These are phyloP conservation scores for Uropetala carovei DNA, from an alignment of 2,888 invertebrate species.

Conservation along the genomic window DNA sequence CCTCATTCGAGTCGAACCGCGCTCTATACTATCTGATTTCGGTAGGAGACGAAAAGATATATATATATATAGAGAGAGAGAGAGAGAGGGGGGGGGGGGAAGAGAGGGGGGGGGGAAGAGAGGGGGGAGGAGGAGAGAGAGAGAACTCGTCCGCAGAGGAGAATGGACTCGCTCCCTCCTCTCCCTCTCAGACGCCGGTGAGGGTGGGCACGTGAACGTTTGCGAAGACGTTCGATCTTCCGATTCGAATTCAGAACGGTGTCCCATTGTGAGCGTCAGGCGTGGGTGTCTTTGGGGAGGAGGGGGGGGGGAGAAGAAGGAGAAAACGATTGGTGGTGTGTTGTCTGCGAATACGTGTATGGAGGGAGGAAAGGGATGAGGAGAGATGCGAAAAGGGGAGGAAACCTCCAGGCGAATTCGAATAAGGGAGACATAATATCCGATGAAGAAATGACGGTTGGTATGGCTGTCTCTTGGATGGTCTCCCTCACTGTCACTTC, in stretches of 20 bases:
- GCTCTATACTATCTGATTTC: neutral
- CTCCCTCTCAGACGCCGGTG: too few species aligned
- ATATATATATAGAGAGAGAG: too few species aligned
- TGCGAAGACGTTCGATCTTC: constrained; percentile 21
- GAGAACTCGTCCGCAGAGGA: neutral
- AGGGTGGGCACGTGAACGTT: constrained; percentile 17
- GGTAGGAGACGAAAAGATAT: neutral
- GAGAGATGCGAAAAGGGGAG: neutral
- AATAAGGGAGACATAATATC: constrained; percentile 33
- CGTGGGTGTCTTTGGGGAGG: too few species aligned
- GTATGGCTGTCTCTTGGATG: constrained; percentile 28
- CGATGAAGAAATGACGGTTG: constrained; percentile 29
- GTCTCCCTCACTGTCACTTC: neutral
- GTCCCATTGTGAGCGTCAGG: constrained; percentile 13
- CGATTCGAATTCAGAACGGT: constrained; percentile 44
- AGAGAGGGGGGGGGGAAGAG: too few species aligned
- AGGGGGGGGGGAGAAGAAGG: neutral
- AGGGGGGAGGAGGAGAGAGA: too few species aligned
- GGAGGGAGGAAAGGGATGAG: neutral
- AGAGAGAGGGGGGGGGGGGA: too few species aligned
- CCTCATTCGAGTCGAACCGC: neutral
- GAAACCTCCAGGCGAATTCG: constrained; percentile 26
- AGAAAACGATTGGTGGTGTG: too few species aligned
- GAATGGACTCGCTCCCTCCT: neutral
- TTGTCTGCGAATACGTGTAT: neutral